Base-by-base conservation (phyloP, 2,113 vertebrate species). In the Hepsetus odoe region DNA sequence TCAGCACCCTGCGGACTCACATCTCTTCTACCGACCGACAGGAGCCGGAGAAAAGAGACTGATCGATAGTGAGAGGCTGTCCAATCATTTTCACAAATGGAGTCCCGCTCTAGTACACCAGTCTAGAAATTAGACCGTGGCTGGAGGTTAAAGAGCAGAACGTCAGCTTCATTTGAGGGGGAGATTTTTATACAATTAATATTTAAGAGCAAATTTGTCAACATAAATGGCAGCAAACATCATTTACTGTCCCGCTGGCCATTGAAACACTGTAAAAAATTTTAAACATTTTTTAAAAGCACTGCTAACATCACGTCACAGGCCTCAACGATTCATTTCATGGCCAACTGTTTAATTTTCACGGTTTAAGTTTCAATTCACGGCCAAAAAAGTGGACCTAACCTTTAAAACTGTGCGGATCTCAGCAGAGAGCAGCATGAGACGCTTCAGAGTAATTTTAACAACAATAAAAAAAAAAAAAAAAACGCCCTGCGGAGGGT, bases 1-100 rank as follows among this genome's bases (percentile, higher is more conserved):
- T 81, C 74, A 76, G 68, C 49, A 12, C n/a, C 64, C 32, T 16
- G 24, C 61, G 53, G n/a, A 7, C 59, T 35, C 73, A 35, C 8
- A 33, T 28, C 67, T 65, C 64, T n/a, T 13, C 11, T 14, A 28
- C 59, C 38, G 73, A 58, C 38, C 53, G 53, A 71, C 51, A 30
- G 61, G 35, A n/a, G 67, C 5, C 0, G 10, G 20, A 32, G 53
- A 20, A 16, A 44, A 49, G 12, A 14, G 18, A 32, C 26, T 6
- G 16, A 77, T 81, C 28, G 18, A 81, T 80, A 14, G 22, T 18
- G 62, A 7, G 40, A 42, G 35, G n/a, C 32, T 26, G 2, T 44
- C 61, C 38, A 49, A 20, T n/a, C 53, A 61, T 58, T 49, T 49
- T 20, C 46, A 12, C 46, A 20, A 61, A 30, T 61, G 4, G 4